These are phyloP conservation scores for Mesorhabditis spiculigera DNA, from an alignment of 2,888 invertebrate genomes.

Conservation along the genomic window DNA sequence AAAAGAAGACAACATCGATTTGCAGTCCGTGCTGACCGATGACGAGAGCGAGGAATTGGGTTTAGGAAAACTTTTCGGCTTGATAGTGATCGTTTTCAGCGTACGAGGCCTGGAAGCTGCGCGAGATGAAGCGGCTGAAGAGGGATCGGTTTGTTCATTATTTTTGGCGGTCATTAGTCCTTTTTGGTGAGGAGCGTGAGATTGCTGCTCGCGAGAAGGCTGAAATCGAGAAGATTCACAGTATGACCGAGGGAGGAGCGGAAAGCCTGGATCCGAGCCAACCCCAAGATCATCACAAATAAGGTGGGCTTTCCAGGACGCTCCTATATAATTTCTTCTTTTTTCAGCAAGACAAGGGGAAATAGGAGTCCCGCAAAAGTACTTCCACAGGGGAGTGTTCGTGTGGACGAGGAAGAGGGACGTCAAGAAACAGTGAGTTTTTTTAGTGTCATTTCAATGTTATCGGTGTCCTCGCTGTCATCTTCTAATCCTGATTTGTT, in stretches of 20 bases:
- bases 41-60: slow-evolving; percentile 57
- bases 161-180: not conserved
- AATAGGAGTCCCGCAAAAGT: slow-evolving; percentile 98
- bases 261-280: slow-evolving; percentile 78
- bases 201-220: slow-evolving; percentile 46
- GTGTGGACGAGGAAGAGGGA: slow-evolving; percentile 71
- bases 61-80: slow-evolving; percentile 68
- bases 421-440: slow-evolving; percentile 25
- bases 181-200: slow-evolving; percentile 36
- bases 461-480: not conserved
- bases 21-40: slow-evolving; percentile 53
- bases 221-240: slow-evolving; percentile 78
- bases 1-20: slow-evolving; percentile 56
- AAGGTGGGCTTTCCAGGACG: slow-evolving; percentile 63
- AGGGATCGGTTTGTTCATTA: slow-evolving; percentile 68
- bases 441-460: not conserved
- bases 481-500: slow-evolving; percentile 10
- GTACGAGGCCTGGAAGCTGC: slow-evolving; percentile 83
- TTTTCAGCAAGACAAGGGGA: slow-evolving; percentile 77
- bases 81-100: slow-evolving; percentile 10
- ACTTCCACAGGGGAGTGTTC: slow-evolving; percentile 98
- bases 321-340: not conserved
- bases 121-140: slow-evolving; percentile 92
- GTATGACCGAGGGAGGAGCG: slow-evolving; percentile 95
- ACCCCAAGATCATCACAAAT: slow-evolving; percentile 89